Evolutionary conservation across 2,888 invertebrate species (phyloP).

Genomic region (Spilarctia lutea): DNA sequence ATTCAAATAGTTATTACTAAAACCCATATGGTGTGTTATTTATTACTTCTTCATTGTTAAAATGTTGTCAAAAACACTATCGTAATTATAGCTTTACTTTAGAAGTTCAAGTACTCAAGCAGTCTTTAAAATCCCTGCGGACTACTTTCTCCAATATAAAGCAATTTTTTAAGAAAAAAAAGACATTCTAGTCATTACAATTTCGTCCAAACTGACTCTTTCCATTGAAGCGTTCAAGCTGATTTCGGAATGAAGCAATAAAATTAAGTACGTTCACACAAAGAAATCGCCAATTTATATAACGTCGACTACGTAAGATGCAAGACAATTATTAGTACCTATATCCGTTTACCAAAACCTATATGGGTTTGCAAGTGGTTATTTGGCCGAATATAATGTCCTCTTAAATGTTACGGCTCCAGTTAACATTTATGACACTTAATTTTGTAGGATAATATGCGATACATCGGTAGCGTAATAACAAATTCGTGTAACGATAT

Average conservation of each 20-base stretch:
- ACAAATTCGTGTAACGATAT: conserved; percentile 73
- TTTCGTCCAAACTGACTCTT: conserved; percentile 14
- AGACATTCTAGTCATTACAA: conserved; percentile 35
- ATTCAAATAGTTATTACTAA: too few species aligned
- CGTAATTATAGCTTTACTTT: background rate
- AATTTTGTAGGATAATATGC: conserved; percentile 76
- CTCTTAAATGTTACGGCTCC: conserved; percentile 72
- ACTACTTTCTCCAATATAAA: background rate
- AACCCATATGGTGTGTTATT: too few species aligned
- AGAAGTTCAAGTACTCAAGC: background rate
- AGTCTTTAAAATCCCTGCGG: background rate
- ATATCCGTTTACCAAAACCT: conserved; percentile 48
- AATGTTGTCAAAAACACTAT: too few species aligned
- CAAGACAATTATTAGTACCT: conserved; percentile 48
- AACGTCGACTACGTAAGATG: conserved; percentile 25
- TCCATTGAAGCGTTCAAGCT: conserved; percentile 14
- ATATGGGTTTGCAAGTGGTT: conserved; percentile 54
- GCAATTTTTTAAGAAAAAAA: conserved; percentile 16
- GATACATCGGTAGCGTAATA: conserved; percentile 73
- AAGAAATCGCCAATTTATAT: conserved; percentile 37
- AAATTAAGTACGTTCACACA: conserved; percentile 34
- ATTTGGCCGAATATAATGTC: conserved; percentile 68
- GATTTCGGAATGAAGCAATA: conserved; percentile 46
- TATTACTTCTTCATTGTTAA: too few species aligned
- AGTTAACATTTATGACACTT: conserved; percentile 83